Percentiles rank a stretch among this genome's conserved stretches.
Conservation (phyloP, 2,797 vertebrate species). For the Cirrhinus mrigala region DNA sequence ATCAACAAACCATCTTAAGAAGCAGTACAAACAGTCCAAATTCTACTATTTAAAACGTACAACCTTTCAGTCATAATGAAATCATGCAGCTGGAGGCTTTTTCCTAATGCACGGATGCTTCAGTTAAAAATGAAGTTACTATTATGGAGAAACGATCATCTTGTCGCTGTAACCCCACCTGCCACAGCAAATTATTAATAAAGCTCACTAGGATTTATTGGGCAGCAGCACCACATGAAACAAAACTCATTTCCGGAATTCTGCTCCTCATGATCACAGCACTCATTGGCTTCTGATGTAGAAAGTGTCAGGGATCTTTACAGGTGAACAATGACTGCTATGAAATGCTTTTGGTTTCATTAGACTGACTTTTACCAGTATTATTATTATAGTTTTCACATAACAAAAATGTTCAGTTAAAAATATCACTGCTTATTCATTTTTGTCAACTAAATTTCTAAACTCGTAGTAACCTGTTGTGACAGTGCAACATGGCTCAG, state of each 20-base stretch:
- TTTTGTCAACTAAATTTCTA: neutral
- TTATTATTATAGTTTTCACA: neutral
- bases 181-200: conserved; percentile 38
- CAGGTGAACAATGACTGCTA: neutral
- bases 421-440: neutral
- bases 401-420: neutral
- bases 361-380: neutral
- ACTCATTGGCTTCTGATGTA: neutral
- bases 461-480: neutral
- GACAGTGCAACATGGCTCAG: too few species aligned
- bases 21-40: neutral
- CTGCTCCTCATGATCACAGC: conserved; percentile 8
- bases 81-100: neutral
- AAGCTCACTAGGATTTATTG: conserved; percentile 22
- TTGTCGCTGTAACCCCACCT: conserved; percentile 26
- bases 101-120: conserved; percentile 11
- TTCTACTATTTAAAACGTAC: neutral
- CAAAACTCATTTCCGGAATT: conserved; percentile 25
- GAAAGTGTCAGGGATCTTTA: neutral
- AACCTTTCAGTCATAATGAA: neutral
- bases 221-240: conserved; percentile 14
- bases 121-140: conserved; percentile 26
- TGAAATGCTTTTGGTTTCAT: neutral
- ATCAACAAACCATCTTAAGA: neutral
- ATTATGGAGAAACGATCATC: neutral